Evolutionary conservation across 2,797 vertebrate genomes (phyloP), one percentile per base, ranked within the genome.

Genomic region (Craterocephalus amniculus): DNA sequence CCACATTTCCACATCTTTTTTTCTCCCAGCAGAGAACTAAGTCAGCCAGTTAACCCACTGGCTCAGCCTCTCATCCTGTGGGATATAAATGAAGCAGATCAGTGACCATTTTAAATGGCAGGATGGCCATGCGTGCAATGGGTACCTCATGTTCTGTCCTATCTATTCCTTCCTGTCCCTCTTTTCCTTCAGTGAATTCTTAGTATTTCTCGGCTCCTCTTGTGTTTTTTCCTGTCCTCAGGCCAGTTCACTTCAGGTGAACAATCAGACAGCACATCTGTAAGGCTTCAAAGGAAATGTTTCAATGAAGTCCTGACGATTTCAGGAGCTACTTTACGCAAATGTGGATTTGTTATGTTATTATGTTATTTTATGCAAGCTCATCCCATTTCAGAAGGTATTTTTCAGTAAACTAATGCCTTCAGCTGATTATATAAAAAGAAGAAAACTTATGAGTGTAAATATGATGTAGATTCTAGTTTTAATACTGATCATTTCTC

Each of bases 21-120:
- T 27, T 14, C 13, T 51, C 29, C 77, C n/a, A 62, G 45, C 58
- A 69, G 32, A 35, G 9, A 56, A 51, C 36, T 60, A 49, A 14
- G 40, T 36, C 20, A 16, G 2, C 29, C 43, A 43, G 16, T 3
- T 18, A 12, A 24, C 32, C 22, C 1, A 6, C 6, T 52, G 34
- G 22, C 34, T 34, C 22, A 11, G 18, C 27, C 27, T 67, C 16
- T 40, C 1, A 52, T 60, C 49, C 24, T 58, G 45, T 24, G 13
- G 4, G 29, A 31, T 74, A 70, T 66, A 73, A 67, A 80, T 66
- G 40, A 62, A 79, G 51, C 68, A 54, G 51, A 67, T 48, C 18
- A 22, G 40, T 29, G 27, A 57, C 36, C 20, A 22, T 65, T 58
- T 81, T 27, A 68, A 58, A 63, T 32, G 60, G 35, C 58, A 55